Evolutionary conservation across 2,888 invertebrate genomes (phyloP).

Genomic region (Silvanus unidentatus): DNA sequence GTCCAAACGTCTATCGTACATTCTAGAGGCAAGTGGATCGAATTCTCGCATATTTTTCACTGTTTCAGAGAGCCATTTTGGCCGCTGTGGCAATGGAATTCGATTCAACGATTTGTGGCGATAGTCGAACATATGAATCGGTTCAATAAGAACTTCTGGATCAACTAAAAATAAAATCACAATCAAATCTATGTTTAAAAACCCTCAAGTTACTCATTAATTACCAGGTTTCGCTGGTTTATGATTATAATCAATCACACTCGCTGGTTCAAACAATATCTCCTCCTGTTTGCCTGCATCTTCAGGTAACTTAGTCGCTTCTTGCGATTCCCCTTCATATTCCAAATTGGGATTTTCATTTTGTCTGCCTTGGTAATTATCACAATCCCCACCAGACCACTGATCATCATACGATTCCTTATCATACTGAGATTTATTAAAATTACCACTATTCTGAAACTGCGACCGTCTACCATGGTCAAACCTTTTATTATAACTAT

Average conservation of each 20-base stretch:
- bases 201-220: neutral
- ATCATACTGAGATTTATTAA: constrained; percentile 6
- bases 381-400: constrained; percentile 14
- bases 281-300: constrained; percentile 13
- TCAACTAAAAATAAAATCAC: constrained; percentile 34
- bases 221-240: constrained; percentile 52
- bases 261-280: constrained; percentile 53
- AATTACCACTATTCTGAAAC: neutral
- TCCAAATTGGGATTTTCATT: neutral
- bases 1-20: constrained; percentile 12
- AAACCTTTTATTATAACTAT: constrained; percentile 4
- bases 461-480: neutral
- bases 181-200: too few species aligned
- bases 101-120: constrained; percentile 54
- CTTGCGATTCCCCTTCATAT: neutral
- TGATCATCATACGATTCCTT: constrained; percentile 7
- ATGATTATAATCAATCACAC: constrained; percentile 68
- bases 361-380: constrained; percentile 20
- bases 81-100: constrained; percentile 44
- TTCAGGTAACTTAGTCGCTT: constrained; percentile 6
- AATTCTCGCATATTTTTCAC: constrained; percentile 40
- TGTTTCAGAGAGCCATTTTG: constrained; percentile 38
- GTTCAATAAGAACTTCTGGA: constrained; percentile 52
- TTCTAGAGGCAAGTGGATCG: constrained; percentile 30
- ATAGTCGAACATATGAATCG: constrained; percentile 66